Percentiles rank a stretch among this genome's conserved stretches.
These are phyloP conservation scores for Chelon labrosus DNA, from an alignment of 2,797 vertebrate species.

Conservation along the genomic window DNA sequence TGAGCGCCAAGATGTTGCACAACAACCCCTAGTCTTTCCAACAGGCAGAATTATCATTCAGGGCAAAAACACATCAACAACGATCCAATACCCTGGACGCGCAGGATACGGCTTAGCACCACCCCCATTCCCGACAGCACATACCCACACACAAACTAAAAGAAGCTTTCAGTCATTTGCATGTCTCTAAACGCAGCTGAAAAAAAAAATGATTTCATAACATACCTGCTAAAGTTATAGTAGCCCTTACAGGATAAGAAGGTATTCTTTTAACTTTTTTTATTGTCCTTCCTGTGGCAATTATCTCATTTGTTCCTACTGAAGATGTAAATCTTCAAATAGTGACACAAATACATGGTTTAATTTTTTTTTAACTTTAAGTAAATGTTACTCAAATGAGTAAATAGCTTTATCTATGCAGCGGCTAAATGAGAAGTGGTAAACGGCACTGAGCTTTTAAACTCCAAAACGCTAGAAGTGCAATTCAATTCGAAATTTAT, in stretches of 20 bases:
- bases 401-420: neutral
- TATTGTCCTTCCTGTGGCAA: neutral
- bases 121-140: slow-evolving; percentile 56
- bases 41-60: slow-evolving; percentile 80
- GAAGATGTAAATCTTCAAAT: neutral
- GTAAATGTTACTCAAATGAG: neutral
- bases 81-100: slow-evolving; percentile 66
- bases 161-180: slow-evolving; percentile 47
- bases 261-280: slow-evolving; percentile 13
- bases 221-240: neutral
- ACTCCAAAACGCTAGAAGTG: too few species aligned
- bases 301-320: neutral
- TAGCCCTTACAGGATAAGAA: neutral
- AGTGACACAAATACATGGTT: neutral
- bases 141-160: slow-evolving; percentile 68
- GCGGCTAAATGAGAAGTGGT: too few species aligned
- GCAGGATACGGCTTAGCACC: slow-evolving; percentile 66
- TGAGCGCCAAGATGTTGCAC: slow-evolving; percentile 80
- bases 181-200: slow-evolving; percentile 24
- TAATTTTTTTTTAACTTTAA: neutral
- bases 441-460: too few species aligned
- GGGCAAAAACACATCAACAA: slow-evolving; percentile 74
- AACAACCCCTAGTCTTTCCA: slow-evolving; percentile 81
- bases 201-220: slow-evolving; percentile 13
- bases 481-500: too few species aligned